Base-by-base conservation (phyloP, 2,888 invertebrate species). In the Allolobophora icterica region DNA sequence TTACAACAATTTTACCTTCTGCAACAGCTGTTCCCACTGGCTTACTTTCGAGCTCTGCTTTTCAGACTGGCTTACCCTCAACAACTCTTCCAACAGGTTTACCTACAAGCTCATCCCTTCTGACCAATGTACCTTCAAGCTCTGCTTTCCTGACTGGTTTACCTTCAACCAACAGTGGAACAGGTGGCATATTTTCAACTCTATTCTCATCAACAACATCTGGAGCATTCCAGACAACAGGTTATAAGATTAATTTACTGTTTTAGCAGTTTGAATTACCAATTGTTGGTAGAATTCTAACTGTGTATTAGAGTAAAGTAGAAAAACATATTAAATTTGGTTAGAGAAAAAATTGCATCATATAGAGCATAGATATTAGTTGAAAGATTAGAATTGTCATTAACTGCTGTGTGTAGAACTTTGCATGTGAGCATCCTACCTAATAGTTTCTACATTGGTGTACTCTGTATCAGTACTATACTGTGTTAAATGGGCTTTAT, bases 211-310 rank as follows among this genome's bases (percentile, higher is more conserved):
- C 71, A 71, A 30, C 58, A 30, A 71, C 71, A n/a, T 71, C 71
- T 71, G 71, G 71, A 71, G 8, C 71, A n/a, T 71, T n/a, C n/a
- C 71, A 71, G n/a, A 71, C 71, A 71, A 71, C 71, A 71, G 71
- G 71, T 71, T n/a, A 71, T 52, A 71, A 71, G 71, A 71, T n/a
- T n/a, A 24, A 71, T 71, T 71, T 71, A 71, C 71, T 71, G n/a
- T n/a, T 71, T 71, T 71, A 17, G n/a, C 71, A 71, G n/a, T 71
- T 71, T 71, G 13, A n/a, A 71, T n/a, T n/a, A n/a, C 30, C n/a
- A 71, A 19, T 52, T 71, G 8, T 30, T 71, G 3, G 30, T 71
- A n/a, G 52, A 52, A 52, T 52, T 52, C 52, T 52, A 24, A 52
- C 24, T 52, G 24, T 52, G 24, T 21, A 52, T 52, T 52, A 52